A percentile compares a stretch with the other conserved stretches of the same genome.
Evolutionary conservation across 2,113 vertebrate genomes (phyloP).

Genomic region (Notarius lentiginosus): DNA sequence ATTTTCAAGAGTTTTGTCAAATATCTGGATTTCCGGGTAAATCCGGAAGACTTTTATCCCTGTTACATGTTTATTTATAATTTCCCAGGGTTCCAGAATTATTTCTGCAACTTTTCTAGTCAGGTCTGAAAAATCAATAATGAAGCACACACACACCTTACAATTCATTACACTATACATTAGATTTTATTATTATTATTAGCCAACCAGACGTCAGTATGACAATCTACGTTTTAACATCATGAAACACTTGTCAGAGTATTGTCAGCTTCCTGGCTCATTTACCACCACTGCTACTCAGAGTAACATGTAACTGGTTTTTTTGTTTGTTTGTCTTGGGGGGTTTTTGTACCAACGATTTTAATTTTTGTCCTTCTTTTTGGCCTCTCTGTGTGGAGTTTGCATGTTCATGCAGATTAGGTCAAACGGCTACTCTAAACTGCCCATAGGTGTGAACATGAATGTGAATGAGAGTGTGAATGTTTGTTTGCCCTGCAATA

Average conservation of each 20-base stretch:
- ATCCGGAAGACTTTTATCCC: too few relatives aligned
- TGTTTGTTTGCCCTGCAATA: too few relatives aligned
- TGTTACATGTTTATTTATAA: neutral
- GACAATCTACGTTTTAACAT: neutral
- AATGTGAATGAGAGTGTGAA: too few relatives aligned
- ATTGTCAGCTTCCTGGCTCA: neutral
- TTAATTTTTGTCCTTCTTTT: neutral
- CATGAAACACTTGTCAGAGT: neutral
- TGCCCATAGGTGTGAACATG: too few relatives aligned
- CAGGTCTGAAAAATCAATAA: neutral
- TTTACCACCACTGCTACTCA: neutral
- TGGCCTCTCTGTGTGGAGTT: too few relatives aligned
- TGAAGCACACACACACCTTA: neutral
- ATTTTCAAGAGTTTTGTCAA: too few relatives aligned
- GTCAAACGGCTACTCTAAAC: too few relatives aligned
- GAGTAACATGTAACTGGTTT: neutral
- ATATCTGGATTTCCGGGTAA: too few relatives aligned
- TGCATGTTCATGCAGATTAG: too few relatives aligned
- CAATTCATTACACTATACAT: neutral
- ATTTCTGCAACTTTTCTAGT: neutral
- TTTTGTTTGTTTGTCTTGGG: neutral
- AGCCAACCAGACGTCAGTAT: neutral
- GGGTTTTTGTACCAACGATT: neutral
- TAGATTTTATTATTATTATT: neutral
- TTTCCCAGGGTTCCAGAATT: neutral